A percentile compares a stretch with the other conserved stretches of the same genome.
Conservation (phyloP, 2,113 vertebrate species). For the Thamnophis sirtalis region DNA sequence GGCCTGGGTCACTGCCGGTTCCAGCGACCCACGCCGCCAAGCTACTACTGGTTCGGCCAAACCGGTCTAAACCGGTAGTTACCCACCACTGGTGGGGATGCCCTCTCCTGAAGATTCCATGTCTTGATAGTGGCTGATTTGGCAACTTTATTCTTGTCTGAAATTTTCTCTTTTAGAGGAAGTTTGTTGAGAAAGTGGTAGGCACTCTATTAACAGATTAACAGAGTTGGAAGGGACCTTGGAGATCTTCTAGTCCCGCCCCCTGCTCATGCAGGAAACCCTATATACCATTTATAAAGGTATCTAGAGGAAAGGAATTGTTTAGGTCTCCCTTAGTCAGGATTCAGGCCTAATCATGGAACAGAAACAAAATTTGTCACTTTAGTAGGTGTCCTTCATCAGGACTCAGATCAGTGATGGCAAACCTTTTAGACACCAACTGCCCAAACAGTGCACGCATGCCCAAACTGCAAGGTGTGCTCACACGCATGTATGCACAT, state of each 20-base stretch:
- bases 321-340: neutral
- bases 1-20: too few relatives aligned
- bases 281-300: too few relatives aligned
- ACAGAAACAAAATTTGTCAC: neutral
- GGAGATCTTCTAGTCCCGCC: neutral
- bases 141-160: neutral
- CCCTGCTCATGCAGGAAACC: neutral
- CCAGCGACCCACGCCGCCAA: too few relatives aligned
- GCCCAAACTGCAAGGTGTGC: too few relatives aligned
- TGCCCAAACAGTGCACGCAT: too few relatives aligned
- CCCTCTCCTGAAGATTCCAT: neutral
- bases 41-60: too few relatives aligned
- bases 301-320: neutral
- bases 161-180: neutral
- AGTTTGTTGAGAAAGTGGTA: neutral
- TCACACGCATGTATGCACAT: too few relatives aligned
- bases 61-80: too few relatives aligned
- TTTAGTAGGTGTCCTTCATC: neutral
- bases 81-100: too few relatives aligned
- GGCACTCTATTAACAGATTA: neutral
- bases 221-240: neutral
- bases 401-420: neutral
- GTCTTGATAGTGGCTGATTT: neutral
- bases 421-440: too few relatives aligned
- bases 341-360: neutral